These are phyloP conservation scores for Cantharis rufa DNA, from an alignment of 2,888 invertebrate species.

Conservation along the genomic window DNA sequence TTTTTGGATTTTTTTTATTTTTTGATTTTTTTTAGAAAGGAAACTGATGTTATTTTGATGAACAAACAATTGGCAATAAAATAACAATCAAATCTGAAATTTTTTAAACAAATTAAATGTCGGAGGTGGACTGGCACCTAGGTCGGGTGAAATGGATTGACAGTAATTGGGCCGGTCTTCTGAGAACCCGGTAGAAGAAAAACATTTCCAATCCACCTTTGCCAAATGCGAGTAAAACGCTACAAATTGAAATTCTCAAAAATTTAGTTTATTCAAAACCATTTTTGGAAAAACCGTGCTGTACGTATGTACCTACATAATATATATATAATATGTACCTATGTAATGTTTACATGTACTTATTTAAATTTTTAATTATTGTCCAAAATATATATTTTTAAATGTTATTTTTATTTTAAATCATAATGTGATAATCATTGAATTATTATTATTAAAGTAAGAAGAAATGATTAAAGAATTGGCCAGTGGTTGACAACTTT, in stretches of 20 bases:
- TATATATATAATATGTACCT: background rate
- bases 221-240: background rate
- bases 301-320: background rate
- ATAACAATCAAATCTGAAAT: background rate
- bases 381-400: background rate
- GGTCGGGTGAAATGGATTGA: no score
- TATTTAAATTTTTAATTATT: background rate
- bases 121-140: no score
- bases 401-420: background rate
- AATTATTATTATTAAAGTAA: no score
- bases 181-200: no score
- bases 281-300: background rate
- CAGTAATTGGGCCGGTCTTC: no score
- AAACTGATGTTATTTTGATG: background rate
- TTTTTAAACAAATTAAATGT: background rate
- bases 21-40: background rate
- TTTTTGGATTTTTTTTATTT: conserved; percentile 7
- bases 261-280: background rate
- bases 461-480: no score
- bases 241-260: background rate
- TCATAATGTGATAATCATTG: no score
- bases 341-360: background rate
- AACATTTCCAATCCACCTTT: no score
- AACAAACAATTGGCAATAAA: background rate
- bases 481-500: no score